Percentiles rank a stretch among this genome's conserved stretches.
Conservation (phyloP, 1,140 invertebrate genomes). For the Drosophila punjabiensis region DNA sequence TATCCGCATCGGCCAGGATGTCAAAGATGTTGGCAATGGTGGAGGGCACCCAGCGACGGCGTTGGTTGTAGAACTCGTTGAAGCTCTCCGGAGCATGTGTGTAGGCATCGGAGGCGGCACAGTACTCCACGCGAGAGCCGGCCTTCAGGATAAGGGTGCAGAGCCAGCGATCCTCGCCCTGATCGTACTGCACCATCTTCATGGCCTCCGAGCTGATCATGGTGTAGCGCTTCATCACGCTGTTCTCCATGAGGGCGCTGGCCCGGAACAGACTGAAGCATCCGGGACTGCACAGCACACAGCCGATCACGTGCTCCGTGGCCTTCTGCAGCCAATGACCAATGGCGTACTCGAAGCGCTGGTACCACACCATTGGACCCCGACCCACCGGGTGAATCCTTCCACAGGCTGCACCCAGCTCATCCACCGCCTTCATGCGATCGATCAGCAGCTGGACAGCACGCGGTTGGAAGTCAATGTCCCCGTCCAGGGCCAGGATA, state of each 20-base stretch:
- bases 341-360: constrained; percentile 97
- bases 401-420: constrained; percentile 95
- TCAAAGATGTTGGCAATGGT: constrained; percentile 96
- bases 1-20: constrained; percentile 90
- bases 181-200: constrained; percentile 97
- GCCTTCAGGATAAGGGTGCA: constrained; percentile 94
- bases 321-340: constrained; percentile 97
- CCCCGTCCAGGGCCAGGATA: constrained; percentile 95
- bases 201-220: constrained; percentile 91
- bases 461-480: constrained; percentile 95
- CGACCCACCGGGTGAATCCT: constrained; percentile 96
- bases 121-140: constrained; percentile 96
- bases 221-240: constrained; percentile 95
- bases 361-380: constrained; percentile 97
- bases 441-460: constrained; percentile 95
- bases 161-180: constrained; percentile 95
- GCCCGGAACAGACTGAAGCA: constrained; percentile 96
- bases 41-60: constrained; percentile 95
- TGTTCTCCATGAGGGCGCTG: constrained; percentile 95
- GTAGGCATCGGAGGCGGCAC: constrained; percentile 96
- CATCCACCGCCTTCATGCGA: constrained; percentile 95
- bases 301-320: constrained; percentile 96
- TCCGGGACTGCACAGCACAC: constrained; percentile 95
- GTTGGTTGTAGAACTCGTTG: constrained; percentile 95
- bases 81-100: constrained; percentile 96